These are phyloP conservation scores for Diplolepis rosae DNA, from an alignment of 2,888 invertebrate genomes.

Conservation along the genomic window DNA sequence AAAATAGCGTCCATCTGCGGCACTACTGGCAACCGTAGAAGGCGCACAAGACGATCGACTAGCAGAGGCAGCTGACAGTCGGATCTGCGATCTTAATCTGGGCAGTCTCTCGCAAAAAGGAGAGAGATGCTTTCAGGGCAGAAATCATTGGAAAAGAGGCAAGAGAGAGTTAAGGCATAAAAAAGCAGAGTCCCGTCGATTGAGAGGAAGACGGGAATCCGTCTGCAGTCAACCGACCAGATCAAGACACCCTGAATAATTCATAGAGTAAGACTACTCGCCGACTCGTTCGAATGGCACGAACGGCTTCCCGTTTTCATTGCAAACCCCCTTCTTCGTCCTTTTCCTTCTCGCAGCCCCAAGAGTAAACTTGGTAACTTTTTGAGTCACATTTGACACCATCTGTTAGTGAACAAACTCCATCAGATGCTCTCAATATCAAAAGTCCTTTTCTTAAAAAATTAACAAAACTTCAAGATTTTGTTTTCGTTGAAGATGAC, in stretches of 20 bases:
- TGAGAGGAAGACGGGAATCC: constrained; percentile 63
- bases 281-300: constrained; percentile 43
- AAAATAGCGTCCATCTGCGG: constrained; percentile 20
- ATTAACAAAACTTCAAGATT: too few relatives aligned
- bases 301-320: constrained; percentile 50
- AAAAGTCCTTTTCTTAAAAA: too few relatives aligned
- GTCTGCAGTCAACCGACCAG: constrained; percentile 59
- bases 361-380: background rate
- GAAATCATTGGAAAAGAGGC: background rate
- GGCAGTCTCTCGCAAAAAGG: constrained; percentile 57
- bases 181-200: constrained; percentile 57
- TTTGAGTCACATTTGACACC: background rate
- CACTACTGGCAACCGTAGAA: constrained; percentile 23
- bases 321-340: constrained; percentile 42
- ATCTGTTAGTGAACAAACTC: background rate
- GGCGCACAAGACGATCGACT: constrained; percentile 30
- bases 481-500: too few relatives aligned
- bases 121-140: constrained; percentile 31
- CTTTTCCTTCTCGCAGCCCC: constrained; percentile 31
- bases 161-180: constrained; percentile 32
- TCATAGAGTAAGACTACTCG: constrained; percentile 58
- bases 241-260: constrained; percentile 69
- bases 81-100: constrained; percentile 71
- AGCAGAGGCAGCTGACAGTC: constrained; percentile 66
- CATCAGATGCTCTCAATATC: too few relatives aligned